These are phyloP conservation scores for Syrphus vitripennis DNA, from an alignment of 2,888 invertebrate species.

Conservation along the genomic window DNA sequence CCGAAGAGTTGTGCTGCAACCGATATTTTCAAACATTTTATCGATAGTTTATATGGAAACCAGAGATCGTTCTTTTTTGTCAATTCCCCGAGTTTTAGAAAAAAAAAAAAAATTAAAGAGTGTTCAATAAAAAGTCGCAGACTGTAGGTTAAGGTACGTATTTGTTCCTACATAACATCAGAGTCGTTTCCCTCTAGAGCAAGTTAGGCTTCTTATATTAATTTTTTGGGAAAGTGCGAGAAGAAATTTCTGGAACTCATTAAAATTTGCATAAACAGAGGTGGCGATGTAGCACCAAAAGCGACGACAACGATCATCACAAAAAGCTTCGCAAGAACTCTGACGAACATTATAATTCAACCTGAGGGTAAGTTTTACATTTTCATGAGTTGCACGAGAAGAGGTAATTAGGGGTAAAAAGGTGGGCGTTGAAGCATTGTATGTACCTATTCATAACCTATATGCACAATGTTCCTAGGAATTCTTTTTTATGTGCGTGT, in stretches of 20 bases:
- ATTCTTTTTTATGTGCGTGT: neutral
- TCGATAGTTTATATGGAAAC: too few relatives aligned
- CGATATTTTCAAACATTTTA: too few relatives aligned
- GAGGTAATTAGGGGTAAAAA: conserved; percentile 54
- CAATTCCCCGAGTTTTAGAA: too few relatives aligned
- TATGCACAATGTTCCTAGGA: neutral
- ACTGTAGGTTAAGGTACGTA: neutral
- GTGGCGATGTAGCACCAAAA: neutral
- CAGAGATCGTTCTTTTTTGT: too few relatives aligned
- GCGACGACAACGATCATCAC: neutral
- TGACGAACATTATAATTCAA: conserved; percentile 35
- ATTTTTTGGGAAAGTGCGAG: neutral
- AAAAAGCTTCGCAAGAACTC: conserved; percentile 20
- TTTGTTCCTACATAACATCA: neutral
- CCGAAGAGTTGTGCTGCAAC: too few relatives aligned
- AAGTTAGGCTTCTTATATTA: neutral
- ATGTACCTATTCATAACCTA: too few relatives aligned
- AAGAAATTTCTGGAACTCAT: conserved; percentile 40
- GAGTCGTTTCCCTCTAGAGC: neutral
- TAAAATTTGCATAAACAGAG: conserved; percentile 62
- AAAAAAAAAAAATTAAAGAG: neutral
- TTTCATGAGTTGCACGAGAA: conserved; percentile 52
- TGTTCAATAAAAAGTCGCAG: neutral
- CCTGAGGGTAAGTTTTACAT: conserved; percentile 34
- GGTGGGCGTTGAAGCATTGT: conserved; percentile 20